phyloP scores from a whole-genome alignment of 2,888 invertebrate genomes.

The Myopa testacea region DNA sequence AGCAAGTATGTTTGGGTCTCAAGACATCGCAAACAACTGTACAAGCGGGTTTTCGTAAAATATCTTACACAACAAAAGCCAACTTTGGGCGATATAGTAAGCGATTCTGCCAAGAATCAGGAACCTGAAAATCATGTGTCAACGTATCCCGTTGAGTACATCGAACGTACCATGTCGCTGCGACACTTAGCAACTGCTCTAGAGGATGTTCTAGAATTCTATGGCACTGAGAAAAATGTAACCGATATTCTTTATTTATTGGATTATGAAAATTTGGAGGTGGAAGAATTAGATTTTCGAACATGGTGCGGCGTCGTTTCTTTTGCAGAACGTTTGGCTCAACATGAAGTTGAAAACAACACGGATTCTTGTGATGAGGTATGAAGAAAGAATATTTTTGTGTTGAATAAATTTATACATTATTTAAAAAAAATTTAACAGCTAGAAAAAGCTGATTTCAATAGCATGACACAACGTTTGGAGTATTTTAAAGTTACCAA shows the following conservation, averaged over 20 bases:
- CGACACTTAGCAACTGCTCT: constrained; percentile 64
- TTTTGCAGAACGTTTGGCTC: constrained; percentile 75
- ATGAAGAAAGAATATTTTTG: constrained; percentile 39
- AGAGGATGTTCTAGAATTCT: constrained; percentile 67
- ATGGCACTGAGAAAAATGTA: constrained; percentile 64
- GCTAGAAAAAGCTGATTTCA: constrained; percentile 79
- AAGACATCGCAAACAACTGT: constrained; percentile 71
- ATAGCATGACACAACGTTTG: constrained; percentile 73
- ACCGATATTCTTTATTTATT: constrained; percentile 56
- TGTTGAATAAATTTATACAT: not conserved
- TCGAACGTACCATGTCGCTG: constrained; percentile 61
- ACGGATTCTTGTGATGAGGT: constrained; percentile 81
- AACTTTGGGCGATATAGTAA: constrained; percentile 33
- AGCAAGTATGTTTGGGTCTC: constrained; percentile 76
- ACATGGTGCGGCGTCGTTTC: constrained; percentile 85
- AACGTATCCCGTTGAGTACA: constrained; percentile 51
- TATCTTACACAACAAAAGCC: constrained; percentile 55
- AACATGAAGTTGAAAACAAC: constrained; percentile 59
- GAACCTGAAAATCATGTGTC: not conserved
- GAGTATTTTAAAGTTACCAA: constrained; percentile 68
- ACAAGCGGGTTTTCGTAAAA: constrained; percentile 71
- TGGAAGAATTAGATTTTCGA: constrained; percentile 73
- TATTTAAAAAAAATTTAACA: constrained; percentile 57
- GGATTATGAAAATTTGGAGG: constrained; percentile 51
- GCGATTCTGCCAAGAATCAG: constrained; percentile 11